phyloP scores from a whole-genome alignment of 2,888 invertebrate genomes.

The Noctua comes region DNA sequence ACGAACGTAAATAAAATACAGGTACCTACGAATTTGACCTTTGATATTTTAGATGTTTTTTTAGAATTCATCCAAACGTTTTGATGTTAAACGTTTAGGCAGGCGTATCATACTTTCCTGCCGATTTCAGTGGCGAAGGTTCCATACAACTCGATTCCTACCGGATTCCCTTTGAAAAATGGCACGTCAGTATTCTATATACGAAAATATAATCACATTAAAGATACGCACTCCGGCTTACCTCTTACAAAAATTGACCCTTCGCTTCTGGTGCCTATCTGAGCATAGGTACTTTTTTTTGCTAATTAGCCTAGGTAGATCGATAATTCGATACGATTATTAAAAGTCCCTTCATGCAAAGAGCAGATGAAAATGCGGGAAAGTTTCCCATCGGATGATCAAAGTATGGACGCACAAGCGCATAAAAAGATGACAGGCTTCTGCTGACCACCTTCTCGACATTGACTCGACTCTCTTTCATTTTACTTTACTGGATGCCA shows the following conservation, averaged over 20 bases:
- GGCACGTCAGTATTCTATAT: no score
- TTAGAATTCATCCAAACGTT: background rate
- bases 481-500: constrained; percentile 11
- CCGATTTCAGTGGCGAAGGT: no score
- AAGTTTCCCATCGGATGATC: background rate
- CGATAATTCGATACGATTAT: background rate
- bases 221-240: no score
- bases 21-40: background rate
- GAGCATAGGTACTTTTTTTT: background rate
- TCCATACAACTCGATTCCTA: no score
- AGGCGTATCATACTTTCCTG: background rate
- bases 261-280: no score
- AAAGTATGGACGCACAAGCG: background rate
- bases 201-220: no score
- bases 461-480: background rate
- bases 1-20: background rate
- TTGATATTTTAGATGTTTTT: background rate
- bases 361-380: background rate
- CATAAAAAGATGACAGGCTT: background rate
- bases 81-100: background rate
- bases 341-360: background rate
- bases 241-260: no score
- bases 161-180: no score
- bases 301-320: background rate
- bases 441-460: background rate